Conservation (phyloP, 1,140 invertebrate species). For the Gonatopus flavifemur region DNA sequence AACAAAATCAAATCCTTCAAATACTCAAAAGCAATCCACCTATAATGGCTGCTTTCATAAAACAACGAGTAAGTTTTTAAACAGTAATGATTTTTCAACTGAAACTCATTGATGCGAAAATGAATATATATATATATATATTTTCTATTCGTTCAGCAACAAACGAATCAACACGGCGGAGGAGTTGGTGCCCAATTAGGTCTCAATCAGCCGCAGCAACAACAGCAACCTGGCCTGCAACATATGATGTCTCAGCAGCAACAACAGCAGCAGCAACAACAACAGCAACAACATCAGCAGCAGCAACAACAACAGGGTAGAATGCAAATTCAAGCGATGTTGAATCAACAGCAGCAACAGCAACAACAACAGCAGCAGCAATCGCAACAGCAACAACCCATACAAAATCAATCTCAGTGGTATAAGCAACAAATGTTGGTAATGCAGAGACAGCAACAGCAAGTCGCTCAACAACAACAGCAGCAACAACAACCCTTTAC, state of each 20-base stretch:
- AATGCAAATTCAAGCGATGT: constrained; percentile 53
- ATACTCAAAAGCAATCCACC: constrained; percentile 94
- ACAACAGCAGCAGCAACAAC: constrained; percentile 54
- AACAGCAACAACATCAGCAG: constrained; percentile 54
- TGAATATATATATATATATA: not conserved
- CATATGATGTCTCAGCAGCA: constrained; percentile 59
- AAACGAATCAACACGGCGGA: constrained; percentile 46
- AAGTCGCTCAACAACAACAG: constrained; percentile 48
- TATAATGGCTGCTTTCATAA: constrained; percentile 95
- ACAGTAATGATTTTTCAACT: not conserved
- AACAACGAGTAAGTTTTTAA: constrained; percentile 69
- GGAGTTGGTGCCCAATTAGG: constrained; percentile 43
- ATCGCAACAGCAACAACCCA: constrained; percentile 58
- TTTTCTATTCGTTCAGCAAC: constrained; percentile 37
- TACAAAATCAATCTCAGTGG: constrained; percentile 59
- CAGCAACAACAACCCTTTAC: constrained; percentile 52
- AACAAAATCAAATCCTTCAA: constrained; percentile 88
- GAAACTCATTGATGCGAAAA: not conserved
- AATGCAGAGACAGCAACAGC: constrained; percentile 58
- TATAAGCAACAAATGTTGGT: constrained; percentile 63
- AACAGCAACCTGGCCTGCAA: constrained; percentile 55
- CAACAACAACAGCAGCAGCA: constrained; percentile 59
- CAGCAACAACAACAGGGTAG: constrained; percentile 50
- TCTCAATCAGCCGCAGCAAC: constrained; percentile 59
- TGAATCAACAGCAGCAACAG: constrained; percentile 50